Base-by-base conservation (phyloP, 2,888 invertebrate genomes). In the Lissonota sp. region DNA sequence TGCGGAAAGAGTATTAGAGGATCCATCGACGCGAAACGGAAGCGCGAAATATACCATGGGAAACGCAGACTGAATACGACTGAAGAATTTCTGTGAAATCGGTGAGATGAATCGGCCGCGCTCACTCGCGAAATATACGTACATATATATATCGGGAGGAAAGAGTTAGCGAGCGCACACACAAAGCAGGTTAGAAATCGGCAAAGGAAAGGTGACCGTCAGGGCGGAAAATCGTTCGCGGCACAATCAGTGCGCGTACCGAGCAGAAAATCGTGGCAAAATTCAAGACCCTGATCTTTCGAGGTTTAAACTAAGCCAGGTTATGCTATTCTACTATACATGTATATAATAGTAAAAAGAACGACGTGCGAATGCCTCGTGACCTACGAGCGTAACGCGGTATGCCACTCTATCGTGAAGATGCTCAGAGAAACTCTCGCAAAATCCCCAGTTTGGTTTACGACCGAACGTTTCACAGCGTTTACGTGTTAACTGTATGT, bases 341-440 rank as follows among this genome's bases (percentile, higher is more conserved):
- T 40, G 44, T 49, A 51, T 60, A 42, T 7, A 72, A 12, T 42
- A 37, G 5, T 49, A 5, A 67, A n/a, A 42, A 62, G 85, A 87
- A 86, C 84, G 84, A 88, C 83, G 86, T 83, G 84, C 88, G 88
- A 86, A 91, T 91, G 87, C 90, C 91, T 91, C 85, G 89, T 86
- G 91, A 86, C 87, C 89, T 86, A 84, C 84, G 88, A 91, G 91
- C 91, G 91, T 90, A 89, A 91, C 91, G 88, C 74, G 88, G 89
- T 90, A 91, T 90, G 89, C 87, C 84, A 79, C 84, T 88, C 85
- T 58, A 75, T 58, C 46, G 86, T 83, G 82, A 84, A 80, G 84
- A 62, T 79, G 57, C 81, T 66, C 57, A 26, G 66, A 74, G 78
- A 62, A 75, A 14, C 8, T 10, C 75, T 79, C 79, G 78, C 76